Conservation (phyloP, 1,140 invertebrate genomes). For the Adoxophyes honmai region DNA sequence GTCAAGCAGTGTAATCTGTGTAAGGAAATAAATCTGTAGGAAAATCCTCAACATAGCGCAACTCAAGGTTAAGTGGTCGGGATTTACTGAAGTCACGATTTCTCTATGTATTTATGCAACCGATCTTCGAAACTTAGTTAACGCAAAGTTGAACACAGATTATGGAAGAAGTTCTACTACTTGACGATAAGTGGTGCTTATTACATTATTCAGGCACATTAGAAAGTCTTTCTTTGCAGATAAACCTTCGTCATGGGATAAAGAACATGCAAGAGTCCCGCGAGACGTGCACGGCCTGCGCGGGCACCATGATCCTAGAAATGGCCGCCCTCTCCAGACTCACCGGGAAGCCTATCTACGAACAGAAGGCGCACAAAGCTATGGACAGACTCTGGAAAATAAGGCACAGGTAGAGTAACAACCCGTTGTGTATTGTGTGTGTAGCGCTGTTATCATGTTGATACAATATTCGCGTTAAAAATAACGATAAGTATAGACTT, state of each 20-base stretch:
- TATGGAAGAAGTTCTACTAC: too few species aligned
- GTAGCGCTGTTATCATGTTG: neutral
- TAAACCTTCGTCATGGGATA: conserved; percentile 94
- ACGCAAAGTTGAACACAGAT: too few species aligned
- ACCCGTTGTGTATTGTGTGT: conserved; percentile 1
- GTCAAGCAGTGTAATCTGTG: too few species aligned
- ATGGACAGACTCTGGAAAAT: conserved; percentile 99
- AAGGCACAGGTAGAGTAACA: conserved; percentile 83
- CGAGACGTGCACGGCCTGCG: conserved; percentile 98
- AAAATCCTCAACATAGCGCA: too few species aligned
- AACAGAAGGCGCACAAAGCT: conserved; percentile 95
- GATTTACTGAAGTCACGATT: too few species aligned
- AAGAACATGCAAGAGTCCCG: conserved; percentile 85
- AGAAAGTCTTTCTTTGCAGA: conserved; percentile 75
- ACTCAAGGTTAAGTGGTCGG: too few species aligned
- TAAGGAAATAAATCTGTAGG: too few species aligned
- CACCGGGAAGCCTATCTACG: conserved; percentile 95
- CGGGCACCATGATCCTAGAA: conserved; percentile 98
- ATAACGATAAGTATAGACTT: too few species aligned
- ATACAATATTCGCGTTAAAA: too few species aligned
- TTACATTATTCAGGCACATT: neutral
- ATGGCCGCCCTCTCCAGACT: conserved; percentile 96
- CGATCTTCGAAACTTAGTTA: too few species aligned
- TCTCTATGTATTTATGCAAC: too few species aligned
- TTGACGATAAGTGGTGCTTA: too few species aligned